Conservation (phyloP, 2,113 vertebrate genomes). For the Malurus alboscapulatus region DNA sequence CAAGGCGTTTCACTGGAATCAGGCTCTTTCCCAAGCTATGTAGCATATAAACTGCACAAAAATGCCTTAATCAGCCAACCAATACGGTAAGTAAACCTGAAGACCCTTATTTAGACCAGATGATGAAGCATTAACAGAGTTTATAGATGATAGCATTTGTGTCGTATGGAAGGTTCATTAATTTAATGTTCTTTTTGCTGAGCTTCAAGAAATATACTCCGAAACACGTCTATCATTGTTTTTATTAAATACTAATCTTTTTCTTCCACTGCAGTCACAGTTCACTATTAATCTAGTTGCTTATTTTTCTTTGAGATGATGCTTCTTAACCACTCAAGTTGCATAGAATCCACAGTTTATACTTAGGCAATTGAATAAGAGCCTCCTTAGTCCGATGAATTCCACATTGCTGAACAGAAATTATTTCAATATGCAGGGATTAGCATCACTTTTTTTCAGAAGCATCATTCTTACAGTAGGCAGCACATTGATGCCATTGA, state of each 20-base stretch:
- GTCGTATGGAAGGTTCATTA: not conserved
- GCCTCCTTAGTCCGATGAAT: not conserved
- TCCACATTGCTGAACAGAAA: not conserved
- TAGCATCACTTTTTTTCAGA: not conserved
- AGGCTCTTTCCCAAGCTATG: constrained; percentile 91
- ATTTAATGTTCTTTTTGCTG: not conserved
- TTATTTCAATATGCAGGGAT: not conserved
- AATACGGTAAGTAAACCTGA: constrained; percentile 77
- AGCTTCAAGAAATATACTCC: not conserved
- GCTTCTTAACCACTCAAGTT: not conserved
- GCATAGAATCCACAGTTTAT: not conserved
- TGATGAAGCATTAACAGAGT: not conserved
- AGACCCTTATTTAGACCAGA: not conserved
- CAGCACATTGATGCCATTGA: not conserved
- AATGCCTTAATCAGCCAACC: constrained; percentile 89
- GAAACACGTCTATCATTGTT: not conserved
- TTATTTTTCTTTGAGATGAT: not conserved
- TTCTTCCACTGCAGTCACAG: not conserved
- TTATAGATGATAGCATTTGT: not conserved
- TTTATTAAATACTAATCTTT: not conserved
- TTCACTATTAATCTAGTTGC: not conserved
- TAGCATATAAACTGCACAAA: constrained; percentile 89
- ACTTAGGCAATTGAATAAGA: not conserved
- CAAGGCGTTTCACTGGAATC: constrained; percentile 92
- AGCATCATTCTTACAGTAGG: not conserved